Evolutionary conservation across 2,113 vertebrate genomes (phyloP).

Genomic region (Poeciliopsis retropinna): DNA sequence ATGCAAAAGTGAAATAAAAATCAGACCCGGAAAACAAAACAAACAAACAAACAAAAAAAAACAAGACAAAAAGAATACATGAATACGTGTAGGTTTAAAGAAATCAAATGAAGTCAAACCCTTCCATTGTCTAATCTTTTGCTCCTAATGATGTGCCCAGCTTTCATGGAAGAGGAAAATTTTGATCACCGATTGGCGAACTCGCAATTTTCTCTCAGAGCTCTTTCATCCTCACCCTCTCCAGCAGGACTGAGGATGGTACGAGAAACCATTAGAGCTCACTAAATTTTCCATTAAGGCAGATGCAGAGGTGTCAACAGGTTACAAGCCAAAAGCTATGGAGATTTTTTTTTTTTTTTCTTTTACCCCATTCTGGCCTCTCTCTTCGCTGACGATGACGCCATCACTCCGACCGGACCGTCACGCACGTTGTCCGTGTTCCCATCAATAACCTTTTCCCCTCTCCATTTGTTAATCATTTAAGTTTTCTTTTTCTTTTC

Average conservation of each 20-base stretch:
- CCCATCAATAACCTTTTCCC: constrained; percentile 15
- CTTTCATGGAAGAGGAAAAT: constrained; percentile 64
- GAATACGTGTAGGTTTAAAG: neutral
- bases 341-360: constrained; percentile 37
- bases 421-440: constrained; percentile 13
- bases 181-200: constrained; percentile 64
- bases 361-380: constrained; percentile 46
- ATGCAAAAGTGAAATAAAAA: neutral
- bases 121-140: constrained; percentile 16
- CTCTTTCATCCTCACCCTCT: constrained; percentile 24
- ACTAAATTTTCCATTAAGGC: constrained; percentile 77
- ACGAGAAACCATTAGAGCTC: constrained; percentile 74
- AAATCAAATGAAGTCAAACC: constrained; percentile 6
- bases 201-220: constrained; percentile 51
- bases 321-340: constrained; percentile 56
- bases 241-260: constrained; percentile 53
- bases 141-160: constrained; percentile 39
- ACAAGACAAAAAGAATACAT: neutral
- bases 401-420: constrained; percentile 11
- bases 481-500: constrained; percentile 19
- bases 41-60: neutral
- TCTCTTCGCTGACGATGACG: constrained; percentile 48
- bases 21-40: neutral
- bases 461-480: constrained; percentile 40
- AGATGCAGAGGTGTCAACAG: constrained; percentile 64